These are phyloP conservation scores for Actinostola sp. DNA, from an alignment of 92 coral and sea anemone genomes.

Conservation along the genomic window DNA sequence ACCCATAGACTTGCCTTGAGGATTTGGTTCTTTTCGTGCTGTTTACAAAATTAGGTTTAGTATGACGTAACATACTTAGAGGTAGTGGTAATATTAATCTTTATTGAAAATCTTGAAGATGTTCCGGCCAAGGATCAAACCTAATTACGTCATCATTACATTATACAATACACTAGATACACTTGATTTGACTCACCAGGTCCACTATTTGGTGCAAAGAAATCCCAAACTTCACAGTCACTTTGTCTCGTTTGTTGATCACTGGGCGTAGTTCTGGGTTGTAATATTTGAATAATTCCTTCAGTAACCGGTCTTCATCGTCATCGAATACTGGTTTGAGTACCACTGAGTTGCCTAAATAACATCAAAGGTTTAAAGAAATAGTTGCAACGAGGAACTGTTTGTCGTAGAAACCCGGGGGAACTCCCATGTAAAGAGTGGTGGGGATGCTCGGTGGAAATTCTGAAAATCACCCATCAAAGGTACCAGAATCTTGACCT, in stretches of 20 bases:
- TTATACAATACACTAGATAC: not conserved
- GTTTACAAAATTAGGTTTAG: not conserved
- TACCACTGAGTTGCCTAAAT: not conserved
- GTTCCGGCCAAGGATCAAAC: no score
- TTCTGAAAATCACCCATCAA: no score
- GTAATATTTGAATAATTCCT: constrained; percentile 33
- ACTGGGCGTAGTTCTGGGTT: constrained; percentile 63
- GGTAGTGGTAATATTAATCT: no score
- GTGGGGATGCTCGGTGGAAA: no score
- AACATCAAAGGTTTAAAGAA: no score
- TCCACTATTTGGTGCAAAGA: constrained; percentile 66
- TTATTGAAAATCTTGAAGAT: no score
- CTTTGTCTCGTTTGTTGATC: constrained; percentile 25
- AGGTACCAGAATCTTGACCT: no score
- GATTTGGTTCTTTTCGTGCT: constrained; percentile 66
- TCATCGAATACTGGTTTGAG: constrained; percentile 19
- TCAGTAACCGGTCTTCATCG: constrained; percentile 45
- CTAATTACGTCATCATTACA: no score
- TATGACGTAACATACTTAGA: not conserved
- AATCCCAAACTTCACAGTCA: constrained; percentile 57
- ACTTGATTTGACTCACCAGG: constrained; percentile 57
- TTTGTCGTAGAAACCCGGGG: not conserved
- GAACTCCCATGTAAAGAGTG: no score
- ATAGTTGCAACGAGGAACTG: no score
- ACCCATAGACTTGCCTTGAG: constrained; percentile 61